These are phyloP conservation scores for Sinopyrophorus schimmeli DNA, from an alignment of 2,888 invertebrate genomes.

Conservation along the genomic window DNA sequence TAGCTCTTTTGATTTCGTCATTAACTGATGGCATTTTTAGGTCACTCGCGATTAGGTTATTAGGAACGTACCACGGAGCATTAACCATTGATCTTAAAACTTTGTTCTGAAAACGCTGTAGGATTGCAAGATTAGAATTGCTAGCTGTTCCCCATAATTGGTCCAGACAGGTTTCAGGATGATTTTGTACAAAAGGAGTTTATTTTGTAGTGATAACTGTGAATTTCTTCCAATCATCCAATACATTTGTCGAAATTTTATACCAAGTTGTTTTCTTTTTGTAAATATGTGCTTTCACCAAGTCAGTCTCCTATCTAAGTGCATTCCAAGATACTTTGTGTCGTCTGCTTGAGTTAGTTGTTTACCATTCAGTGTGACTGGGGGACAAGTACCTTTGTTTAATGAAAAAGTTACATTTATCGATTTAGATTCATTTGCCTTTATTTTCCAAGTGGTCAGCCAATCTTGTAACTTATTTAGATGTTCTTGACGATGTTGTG, in stretches of 20 bases:
- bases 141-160: slow-evolving; percentile 17
- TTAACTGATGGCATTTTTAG: slow-evolving; percentile 10
- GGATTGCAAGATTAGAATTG: slow-evolving; percentile 14
- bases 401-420: too few relatives aligned
- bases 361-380: too few relatives aligned
- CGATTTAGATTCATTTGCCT: too few relatives aligned
- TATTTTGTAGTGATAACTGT: slow-evolving; percentile 16
- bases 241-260: slow-evolving; percentile 13
- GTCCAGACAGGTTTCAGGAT: slow-evolving; percentile 14
- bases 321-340: slow-evolving; percentile 11
- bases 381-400: too few relatives aligned
- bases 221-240: slow-evolving; percentile 15
- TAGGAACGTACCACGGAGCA: slow-evolving; percentile 17
- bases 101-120: slow-evolving; percentile 18
- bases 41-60: slow-evolving; percentile 4
- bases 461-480: too few relatives aligned
- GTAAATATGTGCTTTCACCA: slow-evolving; percentile 14
- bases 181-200: slow-evolving; percentile 14
- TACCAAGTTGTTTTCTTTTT: slow-evolving; percentile 12
- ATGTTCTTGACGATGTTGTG: too few relatives aligned
- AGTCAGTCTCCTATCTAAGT: slow-evolving; percentile 9
- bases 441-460: too few relatives aligned
- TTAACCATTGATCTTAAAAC: slow-evolving; percentile 9
- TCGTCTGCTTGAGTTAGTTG: too few relatives aligned
- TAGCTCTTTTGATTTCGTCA: slow-evolving; percentile 3